phyloP scores from a whole-genome alignment of 2,888 invertebrate species.

The Druceiella hillmani region DNA sequence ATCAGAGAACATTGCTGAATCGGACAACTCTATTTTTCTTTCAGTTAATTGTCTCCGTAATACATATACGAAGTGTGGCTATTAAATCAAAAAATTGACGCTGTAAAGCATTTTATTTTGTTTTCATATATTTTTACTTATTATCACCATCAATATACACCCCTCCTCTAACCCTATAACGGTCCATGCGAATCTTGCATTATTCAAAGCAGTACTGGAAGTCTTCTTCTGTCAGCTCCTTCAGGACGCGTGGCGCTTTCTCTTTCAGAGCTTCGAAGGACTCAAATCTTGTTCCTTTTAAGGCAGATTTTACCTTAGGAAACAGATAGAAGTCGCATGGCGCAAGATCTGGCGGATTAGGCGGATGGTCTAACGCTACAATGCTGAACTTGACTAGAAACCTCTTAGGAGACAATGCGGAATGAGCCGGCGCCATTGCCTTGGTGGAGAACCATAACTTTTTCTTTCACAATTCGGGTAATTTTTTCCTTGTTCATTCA shows the following conservation, averaged over 20 bases:
- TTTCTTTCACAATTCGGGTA: constrained; percentile 19
- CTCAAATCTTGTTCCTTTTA: constrained; percentile 20
- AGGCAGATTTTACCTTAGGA: constrained; percentile 17
- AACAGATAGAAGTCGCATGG: constrained; percentile 22
- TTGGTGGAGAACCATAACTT: constrained; percentile 12
- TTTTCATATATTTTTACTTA: constrained; percentile 7
- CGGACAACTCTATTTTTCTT: too few relatives aligned
- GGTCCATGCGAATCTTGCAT: constrained; percentile 11
- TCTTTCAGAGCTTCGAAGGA: constrained; percentile 22
- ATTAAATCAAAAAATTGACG: constrained; percentile 2
- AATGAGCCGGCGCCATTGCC: constrained; percentile 10
- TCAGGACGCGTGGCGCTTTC: constrained; percentile 19
- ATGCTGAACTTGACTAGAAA: constrained; percentile 18
- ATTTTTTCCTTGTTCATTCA: constrained; percentile 12
- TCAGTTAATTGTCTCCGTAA: too few relatives aligned
- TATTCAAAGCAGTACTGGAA: constrained; percentile 17
- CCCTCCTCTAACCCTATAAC: not conserved
- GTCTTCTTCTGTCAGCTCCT: constrained; percentile 18
- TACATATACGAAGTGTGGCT: too few relatives aligned
- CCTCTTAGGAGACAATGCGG: constrained; percentile 15
- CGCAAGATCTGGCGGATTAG: too few relatives aligned
- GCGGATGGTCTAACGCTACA: too few relatives aligned
- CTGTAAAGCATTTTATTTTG: constrained; percentile 10
- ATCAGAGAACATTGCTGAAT: too few relatives aligned
- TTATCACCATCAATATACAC: constrained; percentile 1